phyloP scores from a whole-genome alignment of 2,797 vertebrate species.

The Zenarchopterus dispar region DNA sequence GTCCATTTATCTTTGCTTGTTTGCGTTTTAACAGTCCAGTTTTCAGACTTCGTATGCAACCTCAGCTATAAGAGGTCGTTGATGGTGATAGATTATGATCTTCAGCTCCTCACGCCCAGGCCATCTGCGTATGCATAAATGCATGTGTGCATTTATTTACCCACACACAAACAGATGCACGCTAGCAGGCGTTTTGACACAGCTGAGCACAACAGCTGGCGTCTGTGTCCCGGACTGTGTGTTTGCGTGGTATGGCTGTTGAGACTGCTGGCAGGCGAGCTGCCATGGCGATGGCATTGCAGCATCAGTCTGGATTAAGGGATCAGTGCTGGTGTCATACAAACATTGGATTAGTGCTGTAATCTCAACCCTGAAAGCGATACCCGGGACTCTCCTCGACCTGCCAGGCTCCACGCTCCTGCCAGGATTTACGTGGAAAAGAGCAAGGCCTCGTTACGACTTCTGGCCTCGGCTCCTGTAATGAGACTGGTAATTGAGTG shows the following conservation, averaged over 20 bases:
- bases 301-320: constrained; percentile 74
- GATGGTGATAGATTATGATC: constrained; percentile 33
- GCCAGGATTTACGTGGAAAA: constrained; percentile 39
- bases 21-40: constrained; percentile 12
- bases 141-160: constrained; percentile 43
- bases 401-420: constrained; percentile 35
- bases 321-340: constrained; percentile 76
- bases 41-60: neutral
- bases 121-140: constrained; percentile 65
- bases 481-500: constrained; percentile 52
- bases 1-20: neutral
- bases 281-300: constrained; percentile 54
- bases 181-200: constrained; percentile 35
- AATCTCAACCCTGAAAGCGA: constrained; percentile 67
- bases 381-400: constrained; percentile 18
- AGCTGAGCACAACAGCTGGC: constrained; percentile 78
- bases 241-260: constrained; percentile 32
- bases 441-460: constrained; percentile 10
- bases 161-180: constrained; percentile 7
- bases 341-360: constrained; percentile 79
- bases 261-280: constrained; percentile 37
- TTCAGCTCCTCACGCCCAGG: constrained; percentile 26
- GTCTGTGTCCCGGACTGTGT: constrained; percentile 53
- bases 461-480: constrained; percentile 43
- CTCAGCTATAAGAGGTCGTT: neutral